These are phyloP conservation scores for Etia nguti DNA, from an alignment of 2,113 vertebrate species.

Conservation along the genomic window DNA sequence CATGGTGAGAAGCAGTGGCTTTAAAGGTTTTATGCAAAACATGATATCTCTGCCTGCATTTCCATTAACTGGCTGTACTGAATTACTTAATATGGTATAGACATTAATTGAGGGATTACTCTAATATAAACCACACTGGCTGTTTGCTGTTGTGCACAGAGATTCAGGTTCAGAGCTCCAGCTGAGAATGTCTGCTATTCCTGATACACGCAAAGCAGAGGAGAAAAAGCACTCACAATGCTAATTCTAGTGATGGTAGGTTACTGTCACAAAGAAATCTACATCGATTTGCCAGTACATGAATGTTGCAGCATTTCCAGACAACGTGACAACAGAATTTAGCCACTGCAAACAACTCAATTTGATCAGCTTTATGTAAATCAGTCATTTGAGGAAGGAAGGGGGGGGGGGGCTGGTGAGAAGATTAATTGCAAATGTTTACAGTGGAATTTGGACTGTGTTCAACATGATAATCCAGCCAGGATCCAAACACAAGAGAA, in stretches of 20 bases:
- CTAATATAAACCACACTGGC: conserved; percentile 62
- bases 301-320: conserved; percentile 42
- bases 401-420: background rate
- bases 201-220: conserved; percentile 14
- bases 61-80: conserved; percentile 69
- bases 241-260: conserved; percentile 12
- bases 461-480: conserved; percentile 71
- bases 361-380: conserved; percentile 78
- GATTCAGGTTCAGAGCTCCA: conserved; percentile 48
- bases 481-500: conserved; percentile 56
- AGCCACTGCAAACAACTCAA: conserved; percentile 70
- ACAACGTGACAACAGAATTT: conserved; percentile 55
- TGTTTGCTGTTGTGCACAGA: conserved; percentile 66
- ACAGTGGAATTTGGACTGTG: conserved; percentile 73
- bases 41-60: conserved; percentile 63
- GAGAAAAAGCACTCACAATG: background rate
- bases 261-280: conserved; percentile 35
- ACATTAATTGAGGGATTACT: conserved; percentile 80
- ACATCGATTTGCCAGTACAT: background rate
- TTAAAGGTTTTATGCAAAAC: conserved; percentile 79
- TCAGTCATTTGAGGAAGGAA: conserved; percentile 32
- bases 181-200: conserved; percentile 18
- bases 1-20: conserved; percentile 47
- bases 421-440: conserved; percentile 78
- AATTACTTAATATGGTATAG: conserved; percentile 75